Base-by-base conservation (phyloP, 2,113 vertebrate genomes). In the Paracanthobrama guichenoti region DNA sequence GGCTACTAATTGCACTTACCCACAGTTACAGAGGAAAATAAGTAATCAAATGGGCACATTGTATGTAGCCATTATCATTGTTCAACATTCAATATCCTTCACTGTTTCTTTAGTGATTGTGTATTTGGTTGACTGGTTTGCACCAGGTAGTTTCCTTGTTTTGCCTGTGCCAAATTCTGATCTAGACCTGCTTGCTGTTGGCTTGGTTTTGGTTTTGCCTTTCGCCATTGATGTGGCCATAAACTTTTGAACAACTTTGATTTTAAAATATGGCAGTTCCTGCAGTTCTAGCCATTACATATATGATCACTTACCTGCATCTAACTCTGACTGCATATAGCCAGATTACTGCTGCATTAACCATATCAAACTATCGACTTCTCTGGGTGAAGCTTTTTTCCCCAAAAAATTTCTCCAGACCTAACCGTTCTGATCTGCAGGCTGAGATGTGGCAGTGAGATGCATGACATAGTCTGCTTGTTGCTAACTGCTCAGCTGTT, bases 401-500 rank as follows among this genome's bases (percentile, higher is more conserved):
- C 35, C 35, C 2, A 35, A 35, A 35, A 35, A 35, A 35, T 3
- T 35, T n/a, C 7, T 22, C 10, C 67, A 71, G 60, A 64, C 24
- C 60, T 28, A 14, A 28, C 11, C 6, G 4, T 1, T 26, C 60
- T 28, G 76, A n/a, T 59, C 28, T 60, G 35, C 48, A 24, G 31
- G 20, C 59, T 64, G 24, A 79, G 57, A 78, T 1, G 20, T 50
- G 72, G 24, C 46, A 69, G 22, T 74, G 71, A 74, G 44, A 74
- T 48, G 39, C n/a, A 48, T 48, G 71, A 44, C n/a, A 73, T 22
- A 44, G 71, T 73, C 11, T 62, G 22, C 26, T 26, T 46, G 60
- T 64, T 80, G 39, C 42, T 48, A 66, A 80, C 60, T 80, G 60
- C 26, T 66, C 64, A 81, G 79, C 48, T 81, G 66, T 13, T 71